Base-by-base conservation (phyloP, 2,888 invertebrate species). In the Malthinus seriepunctatus region DNA sequence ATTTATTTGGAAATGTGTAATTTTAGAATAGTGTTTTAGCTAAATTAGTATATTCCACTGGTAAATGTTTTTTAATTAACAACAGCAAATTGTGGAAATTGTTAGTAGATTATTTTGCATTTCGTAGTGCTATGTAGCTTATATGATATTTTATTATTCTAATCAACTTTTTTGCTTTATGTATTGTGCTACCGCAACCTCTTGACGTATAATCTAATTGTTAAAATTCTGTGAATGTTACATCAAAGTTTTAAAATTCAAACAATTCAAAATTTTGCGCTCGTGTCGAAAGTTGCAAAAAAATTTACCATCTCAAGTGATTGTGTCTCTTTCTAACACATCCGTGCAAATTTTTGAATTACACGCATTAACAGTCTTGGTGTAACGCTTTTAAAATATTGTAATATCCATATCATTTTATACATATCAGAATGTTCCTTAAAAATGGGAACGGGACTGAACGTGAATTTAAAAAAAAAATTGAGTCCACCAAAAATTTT, bases 281-380 rank as follows among this genome's bases (percentile, higher is more conserved):
- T 23, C 23, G 5, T 5, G 23, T 23, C 23, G 23, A 23, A 23
- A 23, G 23, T 23, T 42, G n/a, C n/a, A 42, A 42, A 15, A 52
- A 51, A 32, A 37, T 45, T 32, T 31, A 33, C 23, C 51, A 55
- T 52, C 23, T 23, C 67, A 67, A 71, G 70, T 72, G 73, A 73
- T 74, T 74, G 73, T 74, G 73, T 74, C 74, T 74, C 74, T 73
- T 70, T 70, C 66, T 57, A 48, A 60, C 54, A 46, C 51, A 56
- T 57, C 58, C 46, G 56, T 35, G 54, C 54, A 37, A 35, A 54
- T 10, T 56, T 48, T 42, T 9, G 15, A 42, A 15, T 7, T 42
- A 15, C 12, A 8, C 39, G 39, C 12, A n/a, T n/a, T 15, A 3
- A 23, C 23, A 12, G n/a, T 42, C 50, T 51, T 56, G 45, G 33